Evolutionary conservation across 2,113 vertebrate genomes (phyloP).

Genomic region (Corvus cornix): DNA sequence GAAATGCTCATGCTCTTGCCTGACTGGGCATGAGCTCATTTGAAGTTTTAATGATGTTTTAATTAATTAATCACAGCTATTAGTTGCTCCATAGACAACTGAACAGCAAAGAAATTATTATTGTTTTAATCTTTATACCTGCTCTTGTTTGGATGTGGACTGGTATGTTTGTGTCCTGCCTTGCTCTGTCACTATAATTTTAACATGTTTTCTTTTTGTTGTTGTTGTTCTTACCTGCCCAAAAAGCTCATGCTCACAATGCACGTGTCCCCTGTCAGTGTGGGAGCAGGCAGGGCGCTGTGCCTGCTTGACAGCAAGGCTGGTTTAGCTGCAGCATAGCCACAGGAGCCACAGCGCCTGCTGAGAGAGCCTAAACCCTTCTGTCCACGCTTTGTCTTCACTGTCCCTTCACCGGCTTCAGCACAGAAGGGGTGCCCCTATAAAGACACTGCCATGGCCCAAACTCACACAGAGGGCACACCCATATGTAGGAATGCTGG

Average conservation of each 20-base stretch:
- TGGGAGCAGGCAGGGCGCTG: neutral
- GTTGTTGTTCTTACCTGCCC: neutral
- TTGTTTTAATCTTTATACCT: neutral
- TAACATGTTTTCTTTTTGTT: neutral
- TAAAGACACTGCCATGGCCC: neutral
- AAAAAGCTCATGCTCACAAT: neutral
- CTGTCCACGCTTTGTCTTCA: neutral
- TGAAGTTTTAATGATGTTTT: neutral
- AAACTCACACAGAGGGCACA: neutral
- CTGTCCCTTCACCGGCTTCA: neutral
- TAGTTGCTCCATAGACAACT: neutral
- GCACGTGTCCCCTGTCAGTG: neutral
- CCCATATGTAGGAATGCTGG: rapidly evolving
- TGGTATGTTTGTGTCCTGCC: neutral
- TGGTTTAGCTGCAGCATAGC: neutral
- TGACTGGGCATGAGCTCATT: neutral
- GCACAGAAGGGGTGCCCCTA: neutral
- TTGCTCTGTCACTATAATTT: neutral
- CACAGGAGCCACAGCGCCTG: neutral
- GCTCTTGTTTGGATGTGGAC: neutral
- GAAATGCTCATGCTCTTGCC: neutral
- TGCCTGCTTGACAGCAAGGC: neutral
- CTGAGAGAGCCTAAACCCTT: neutral
- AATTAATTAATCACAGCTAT: neutral
- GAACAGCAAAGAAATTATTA: neutral